Conservation (phyloP, 1,140 invertebrate genomes). For the Akabosia matsudoensis region DNA sequence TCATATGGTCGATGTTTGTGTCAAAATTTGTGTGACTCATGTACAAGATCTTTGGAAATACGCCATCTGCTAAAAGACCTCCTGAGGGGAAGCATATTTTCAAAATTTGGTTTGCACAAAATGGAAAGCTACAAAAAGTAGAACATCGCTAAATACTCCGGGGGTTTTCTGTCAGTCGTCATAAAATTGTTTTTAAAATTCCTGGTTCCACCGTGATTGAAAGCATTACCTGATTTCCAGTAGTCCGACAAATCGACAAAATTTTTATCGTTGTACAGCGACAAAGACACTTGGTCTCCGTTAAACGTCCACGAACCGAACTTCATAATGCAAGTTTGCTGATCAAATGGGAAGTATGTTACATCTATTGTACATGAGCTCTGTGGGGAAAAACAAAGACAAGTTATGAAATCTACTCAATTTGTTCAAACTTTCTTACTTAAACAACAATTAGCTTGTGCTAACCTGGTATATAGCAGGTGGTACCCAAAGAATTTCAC, state of each 20-base stretch:
- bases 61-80: too few relatives aligned
- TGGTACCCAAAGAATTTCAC: constrained; percentile 93
- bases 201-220: too few relatives aligned
- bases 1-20: too few relatives aligned
- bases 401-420: constrained; percentile 10
- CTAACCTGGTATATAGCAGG: constrained; percentile 90
- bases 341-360: constrained; percentile 98
- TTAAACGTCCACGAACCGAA: constrained; percentile 99
- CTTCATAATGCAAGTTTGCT: constrained; percentile 98
- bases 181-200: too few relatives aligned
- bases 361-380: constrained; percentile 99
- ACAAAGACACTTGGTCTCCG: constrained; percentile 91
- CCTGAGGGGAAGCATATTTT: too few relatives aligned
- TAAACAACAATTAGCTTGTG: background rate
- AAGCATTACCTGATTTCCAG: constrained; percentile 82
- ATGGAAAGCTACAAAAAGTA: too few relatives aligned
- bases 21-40: too few relatives aligned
- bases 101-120: too few relatives aligned
- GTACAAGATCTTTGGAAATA: too few relatives aligned
- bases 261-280: constrained; percentile 90
- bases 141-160: too few relatives aligned
- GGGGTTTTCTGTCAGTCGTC: too few relatives aligned
- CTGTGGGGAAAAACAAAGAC: constrained; percentile 59
- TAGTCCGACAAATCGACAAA: constrained; percentile 95
- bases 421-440: background rate